A percentile compares a stretch with the other conserved stretches of the same genome.
These are phyloP conservation scores for Lophura nycthemera DNA, from an alignment of 2,113 vertebrate species.

Conservation along the genomic window DNA sequence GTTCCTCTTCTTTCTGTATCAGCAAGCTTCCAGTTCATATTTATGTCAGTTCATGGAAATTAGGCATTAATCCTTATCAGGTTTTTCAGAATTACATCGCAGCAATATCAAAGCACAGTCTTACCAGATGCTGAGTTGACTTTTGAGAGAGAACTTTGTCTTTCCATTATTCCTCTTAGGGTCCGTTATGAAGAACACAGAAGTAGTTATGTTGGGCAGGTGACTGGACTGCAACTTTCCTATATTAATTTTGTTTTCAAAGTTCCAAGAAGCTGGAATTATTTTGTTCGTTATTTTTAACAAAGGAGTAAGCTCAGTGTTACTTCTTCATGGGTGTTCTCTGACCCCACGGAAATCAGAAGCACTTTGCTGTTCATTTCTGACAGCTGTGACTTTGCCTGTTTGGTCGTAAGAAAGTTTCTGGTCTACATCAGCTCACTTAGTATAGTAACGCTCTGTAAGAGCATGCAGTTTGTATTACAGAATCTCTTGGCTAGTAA, in stretches of 20 bases:
- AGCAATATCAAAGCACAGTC: background rate
- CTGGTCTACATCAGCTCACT: fast-evolving
- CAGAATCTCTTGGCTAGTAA: background rate
- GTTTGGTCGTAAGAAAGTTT: background rate
- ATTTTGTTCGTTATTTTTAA: background rate
- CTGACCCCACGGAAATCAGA: background rate
- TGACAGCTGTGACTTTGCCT: background rate
- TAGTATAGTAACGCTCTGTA: background rate
- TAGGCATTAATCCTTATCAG: background rate
- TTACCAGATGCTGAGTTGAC: background rate
- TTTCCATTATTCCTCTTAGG: background rate
- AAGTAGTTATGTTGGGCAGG: background rate
- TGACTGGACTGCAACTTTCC: background rate
- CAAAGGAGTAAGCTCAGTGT: background rate
- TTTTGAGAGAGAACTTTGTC: background rate
- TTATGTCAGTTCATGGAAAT: background rate
- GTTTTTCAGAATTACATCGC: background rate
- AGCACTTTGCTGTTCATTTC: background rate
- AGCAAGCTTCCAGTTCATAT: background rate
- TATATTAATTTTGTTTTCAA: background rate
- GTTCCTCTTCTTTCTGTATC: background rate
- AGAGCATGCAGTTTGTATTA: background rate
- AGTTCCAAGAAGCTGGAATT: background rate
- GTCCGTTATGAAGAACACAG: background rate
- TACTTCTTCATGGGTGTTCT: background rate